Percentiles rank a stretch among this genome's conserved stretches.
These are phyloP conservation scores for Myrmecophaga tridactyla DNA, from an alignment of 2,113 vertebrate species.

Conservation along the genomic window DNA sequence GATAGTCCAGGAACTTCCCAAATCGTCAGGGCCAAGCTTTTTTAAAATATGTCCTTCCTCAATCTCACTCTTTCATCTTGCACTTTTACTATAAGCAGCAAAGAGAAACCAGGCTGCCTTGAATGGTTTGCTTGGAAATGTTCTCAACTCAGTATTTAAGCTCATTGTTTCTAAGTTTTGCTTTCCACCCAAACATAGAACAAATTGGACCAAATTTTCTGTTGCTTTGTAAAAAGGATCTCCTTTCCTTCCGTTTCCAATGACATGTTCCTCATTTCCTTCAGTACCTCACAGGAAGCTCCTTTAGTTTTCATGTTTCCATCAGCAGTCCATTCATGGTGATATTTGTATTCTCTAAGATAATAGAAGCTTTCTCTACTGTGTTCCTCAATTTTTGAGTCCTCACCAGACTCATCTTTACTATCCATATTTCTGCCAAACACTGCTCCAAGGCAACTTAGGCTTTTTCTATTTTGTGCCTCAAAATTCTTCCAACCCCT, in stretches of 20 bases:
- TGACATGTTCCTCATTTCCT: background rate
- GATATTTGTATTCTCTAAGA: background rate
- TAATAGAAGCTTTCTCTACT: too few relatives aligned
- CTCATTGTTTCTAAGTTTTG: background rate
- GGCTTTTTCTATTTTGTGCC: background rate
- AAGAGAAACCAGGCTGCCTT: too few relatives aligned
- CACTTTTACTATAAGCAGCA: too few relatives aligned
- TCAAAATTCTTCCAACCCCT: too few relatives aligned
- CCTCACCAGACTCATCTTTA: background rate
- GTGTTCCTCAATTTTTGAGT: background rate
- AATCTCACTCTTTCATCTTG: background rate
- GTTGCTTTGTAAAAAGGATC: background rate
- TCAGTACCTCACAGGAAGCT: background rate
- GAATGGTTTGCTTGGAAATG: background rate
- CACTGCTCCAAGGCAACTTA: background rate
- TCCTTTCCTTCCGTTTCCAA: background rate
- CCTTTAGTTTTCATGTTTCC: background rate
- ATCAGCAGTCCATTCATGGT: background rate
- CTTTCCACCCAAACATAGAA: background rate
- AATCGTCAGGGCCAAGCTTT: background rate
- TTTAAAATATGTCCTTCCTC: background rate
- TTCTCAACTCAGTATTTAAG: background rate
- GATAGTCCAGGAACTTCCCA: background rate
- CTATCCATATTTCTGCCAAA: background rate
- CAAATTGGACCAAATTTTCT: background rate